Evolutionary conservation across 2,797 vertebrate species (phyloP).

Genomic region (Anabacerthia variegaticeps): DNA sequence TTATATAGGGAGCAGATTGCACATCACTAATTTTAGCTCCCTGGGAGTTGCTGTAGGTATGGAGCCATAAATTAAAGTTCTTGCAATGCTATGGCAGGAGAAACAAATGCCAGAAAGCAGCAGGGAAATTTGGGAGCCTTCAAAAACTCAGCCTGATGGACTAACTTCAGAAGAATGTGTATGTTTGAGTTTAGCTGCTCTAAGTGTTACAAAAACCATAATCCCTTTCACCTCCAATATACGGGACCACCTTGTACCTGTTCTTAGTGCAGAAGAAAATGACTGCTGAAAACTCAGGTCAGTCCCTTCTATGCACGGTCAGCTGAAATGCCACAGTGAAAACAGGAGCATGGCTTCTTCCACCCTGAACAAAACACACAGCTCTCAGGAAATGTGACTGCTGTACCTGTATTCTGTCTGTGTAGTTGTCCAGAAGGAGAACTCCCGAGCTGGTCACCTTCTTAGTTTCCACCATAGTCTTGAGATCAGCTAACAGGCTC

Average conservation of each 20-base stretch:
- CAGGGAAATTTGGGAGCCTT: neutral
- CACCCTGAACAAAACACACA: neutral
- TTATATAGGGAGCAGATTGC: neutral
- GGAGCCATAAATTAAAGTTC: neutral
- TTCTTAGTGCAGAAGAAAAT: neutral
- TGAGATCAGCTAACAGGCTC: slow-evolving; percentile 94
- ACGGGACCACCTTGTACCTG: neutral
- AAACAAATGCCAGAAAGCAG: neutral
- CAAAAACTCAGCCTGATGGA: neutral
- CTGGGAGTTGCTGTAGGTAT: fast-evolving
- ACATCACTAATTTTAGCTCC: neutral
- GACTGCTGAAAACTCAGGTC: neutral
- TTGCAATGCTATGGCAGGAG: neutral
- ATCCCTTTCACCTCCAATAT: neutral
- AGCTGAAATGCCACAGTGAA: neutral
- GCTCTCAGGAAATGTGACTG: neutral
- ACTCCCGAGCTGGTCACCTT: slow-evolving; percentile 98
- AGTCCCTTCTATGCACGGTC: fast-evolving
- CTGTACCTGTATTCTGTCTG: slow-evolving; percentile 94
- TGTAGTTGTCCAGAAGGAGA: slow-evolving; percentile 95
- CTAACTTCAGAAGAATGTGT: fast-evolving
- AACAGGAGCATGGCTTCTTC: fast-evolving
- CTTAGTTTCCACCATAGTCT: slow-evolving; percentile 99
- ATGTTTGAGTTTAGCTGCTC: neutral
- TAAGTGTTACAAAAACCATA: neutral